Percentiles rank a stretch among this genome's conserved stretches.
These are phyloP conservation scores for Menidia beryllina DNA, from an alignment of 2,113 vertebrate genomes.

Conservation along the genomic window DNA sequence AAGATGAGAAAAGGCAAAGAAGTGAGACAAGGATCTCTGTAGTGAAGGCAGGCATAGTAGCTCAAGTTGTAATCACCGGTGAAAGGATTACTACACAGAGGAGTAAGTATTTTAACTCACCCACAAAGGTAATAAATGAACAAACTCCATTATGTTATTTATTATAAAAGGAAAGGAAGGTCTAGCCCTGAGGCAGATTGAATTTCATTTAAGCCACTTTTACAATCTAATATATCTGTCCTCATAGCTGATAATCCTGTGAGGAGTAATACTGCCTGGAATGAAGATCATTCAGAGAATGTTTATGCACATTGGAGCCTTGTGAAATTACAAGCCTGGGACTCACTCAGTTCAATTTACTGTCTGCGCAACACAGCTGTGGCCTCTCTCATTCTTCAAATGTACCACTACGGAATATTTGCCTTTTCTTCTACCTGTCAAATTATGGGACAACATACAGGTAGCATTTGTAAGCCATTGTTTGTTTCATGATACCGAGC, in stretches of 20 bases:
- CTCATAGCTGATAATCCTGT: slow-evolving; percentile 39
- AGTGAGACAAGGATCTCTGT: slow-evolving; percentile 19
- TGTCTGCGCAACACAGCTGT: slow-evolving; percentile 54
- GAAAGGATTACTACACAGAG: slow-evolving; percentile 52
- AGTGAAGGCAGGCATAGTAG: slow-evolving; percentile 49
- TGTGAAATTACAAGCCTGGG: slow-evolving; percentile 71
- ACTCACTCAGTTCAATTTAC: slow-evolving; percentile 54
- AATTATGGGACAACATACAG: not conserved
- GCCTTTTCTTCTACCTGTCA: not conserved
- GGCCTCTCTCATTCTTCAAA: slow-evolving; percentile 27
- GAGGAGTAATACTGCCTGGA: slow-evolving; percentile 65
- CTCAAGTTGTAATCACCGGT: slow-evolving; percentile 59
- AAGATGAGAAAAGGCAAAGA: slow-evolving; percentile 49
- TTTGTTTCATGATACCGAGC: not conserved
- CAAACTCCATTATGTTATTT: slow-evolving; percentile 54
- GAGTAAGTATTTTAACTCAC: slow-evolving; percentile 32
- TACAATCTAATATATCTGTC: slow-evolving; percentile 59
- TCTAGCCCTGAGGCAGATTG: slow-evolving; percentile 30
- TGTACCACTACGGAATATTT: slow-evolving; percentile 6
- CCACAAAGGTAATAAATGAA: slow-evolving; percentile 55
- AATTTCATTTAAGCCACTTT: slow-evolving; percentile 44
- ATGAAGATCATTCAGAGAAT: slow-evolving; percentile 71
- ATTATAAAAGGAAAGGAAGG: slow-evolving; percentile 37
- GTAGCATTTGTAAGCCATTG: not conserved
- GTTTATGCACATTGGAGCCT: slow-evolving; percentile 60